Evolutionary conservation across 2,888 invertebrate species (phyloP).

Genomic region (Andrena flavipes): DNA sequence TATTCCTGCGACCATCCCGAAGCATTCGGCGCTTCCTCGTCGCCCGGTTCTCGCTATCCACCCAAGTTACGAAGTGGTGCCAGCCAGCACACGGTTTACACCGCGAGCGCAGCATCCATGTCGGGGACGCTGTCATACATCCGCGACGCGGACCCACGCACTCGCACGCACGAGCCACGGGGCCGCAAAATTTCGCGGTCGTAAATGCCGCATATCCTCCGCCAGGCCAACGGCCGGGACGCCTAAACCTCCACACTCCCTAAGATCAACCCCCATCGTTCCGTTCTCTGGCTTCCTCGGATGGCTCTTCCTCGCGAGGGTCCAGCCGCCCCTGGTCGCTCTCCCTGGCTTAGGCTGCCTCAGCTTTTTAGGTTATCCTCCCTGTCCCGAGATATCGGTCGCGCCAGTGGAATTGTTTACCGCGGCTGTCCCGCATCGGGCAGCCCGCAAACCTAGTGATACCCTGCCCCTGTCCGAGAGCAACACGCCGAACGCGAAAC

Average conservation of each 20-base stretch:
- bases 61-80: not conserved
- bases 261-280: not conserved
- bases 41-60: not conserved
- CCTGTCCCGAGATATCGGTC: not conserved
- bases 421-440: not conserved
- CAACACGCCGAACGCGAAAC: not conserved
- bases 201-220: conserved; percentile 13
- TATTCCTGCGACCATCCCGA: not conserved
- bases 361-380: conserved; percentile 37
- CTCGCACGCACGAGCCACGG: not conserved
- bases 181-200: not conserved
- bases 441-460: conserved; percentile 10
- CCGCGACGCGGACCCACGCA: conserved; percentile 14
- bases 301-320: not conserved
- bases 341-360: not conserved
- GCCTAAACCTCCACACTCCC: not conserved
- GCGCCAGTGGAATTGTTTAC: conserved; percentile 34
- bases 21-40: too few species aligned
- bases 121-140: conserved; percentile 20
- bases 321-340: not conserved
- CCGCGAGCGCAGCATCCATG: conserved; percentile 4
- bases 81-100: not conserved
- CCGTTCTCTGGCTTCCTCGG: not conserved
- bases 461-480: conserved; percentile 2
- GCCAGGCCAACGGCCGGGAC: not conserved